Conservation (phyloP, 64 coral and sea anemone genomes). For the Stylophora pistillata region DNA sequence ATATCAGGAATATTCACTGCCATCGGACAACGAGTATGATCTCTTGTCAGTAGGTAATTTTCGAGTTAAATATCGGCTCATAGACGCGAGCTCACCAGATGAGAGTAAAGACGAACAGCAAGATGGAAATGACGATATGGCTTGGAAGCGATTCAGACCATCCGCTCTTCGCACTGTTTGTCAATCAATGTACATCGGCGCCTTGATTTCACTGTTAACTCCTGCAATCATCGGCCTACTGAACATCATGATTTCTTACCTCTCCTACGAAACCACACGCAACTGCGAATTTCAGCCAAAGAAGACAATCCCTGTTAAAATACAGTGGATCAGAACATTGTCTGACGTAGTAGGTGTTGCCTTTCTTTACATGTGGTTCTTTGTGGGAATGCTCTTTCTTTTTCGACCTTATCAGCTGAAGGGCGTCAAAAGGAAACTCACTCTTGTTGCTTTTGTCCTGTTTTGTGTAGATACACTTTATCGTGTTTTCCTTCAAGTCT, state of each 20-base stretch:
- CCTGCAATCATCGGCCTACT: neutral
- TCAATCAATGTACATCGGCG: conserved; percentile 6
- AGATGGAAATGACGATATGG: neutral
- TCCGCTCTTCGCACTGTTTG: neutral
- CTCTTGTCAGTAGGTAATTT: neutral
- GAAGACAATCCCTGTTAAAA: neutral
- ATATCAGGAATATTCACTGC: neutral
- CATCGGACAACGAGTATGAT: neutral
- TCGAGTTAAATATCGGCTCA: neutral
- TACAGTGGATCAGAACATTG: neutral
- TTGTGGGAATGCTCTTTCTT: neutral
- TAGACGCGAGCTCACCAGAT: neutral
- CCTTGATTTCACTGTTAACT: neutral
- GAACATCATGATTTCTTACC: neutral
- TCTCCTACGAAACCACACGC: neutral
- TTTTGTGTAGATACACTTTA: neutral
- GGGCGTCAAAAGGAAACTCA: neutral
- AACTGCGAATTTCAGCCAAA: neutral
- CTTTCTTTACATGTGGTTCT: neutral
- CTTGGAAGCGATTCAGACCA: conserved; percentile 31
- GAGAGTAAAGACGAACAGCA: neutral
- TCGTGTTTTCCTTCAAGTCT: neutral
- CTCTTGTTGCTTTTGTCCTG: neutral
- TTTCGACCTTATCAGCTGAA: conserved; percentile 2
- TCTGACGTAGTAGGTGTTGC: neutral